A percentile compares a stretch with the other conserved stretches of the same genome.
Evolutionary conservation across 2,888 invertebrate genomes (phyloP).

Genomic region (Eupithecia exiguata): DNA sequence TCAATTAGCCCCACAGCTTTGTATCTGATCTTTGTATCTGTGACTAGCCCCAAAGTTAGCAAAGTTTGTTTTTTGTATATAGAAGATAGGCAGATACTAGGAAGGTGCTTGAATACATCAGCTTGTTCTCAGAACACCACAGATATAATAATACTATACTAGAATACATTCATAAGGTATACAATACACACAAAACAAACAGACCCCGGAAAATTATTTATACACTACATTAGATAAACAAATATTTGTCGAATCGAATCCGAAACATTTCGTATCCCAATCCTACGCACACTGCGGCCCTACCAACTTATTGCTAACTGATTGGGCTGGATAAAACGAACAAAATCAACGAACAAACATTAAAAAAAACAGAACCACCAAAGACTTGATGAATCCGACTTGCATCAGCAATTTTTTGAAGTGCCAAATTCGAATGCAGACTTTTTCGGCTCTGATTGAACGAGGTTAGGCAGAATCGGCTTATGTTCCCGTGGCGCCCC

Average conservation of each 20-base stretch:
- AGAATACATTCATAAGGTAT: not conserved
- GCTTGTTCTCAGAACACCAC: not conserved
- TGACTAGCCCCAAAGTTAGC: no score
- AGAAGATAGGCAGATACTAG: no score
- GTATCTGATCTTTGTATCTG: no score
- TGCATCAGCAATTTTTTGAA: conserved; percentile 10
- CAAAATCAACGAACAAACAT: conserved; percentile 2
- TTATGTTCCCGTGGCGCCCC: conserved; percentile 71
- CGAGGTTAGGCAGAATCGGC: conserved; percentile 78
- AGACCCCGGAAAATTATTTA: not conserved
- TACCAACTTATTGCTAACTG: not conserved
- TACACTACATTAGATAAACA: not conserved
- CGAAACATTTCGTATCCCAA: not conserved
- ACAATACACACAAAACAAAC: not conserved
- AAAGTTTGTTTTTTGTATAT: no score
- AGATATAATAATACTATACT: no score
- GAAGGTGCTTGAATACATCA: not conserved
- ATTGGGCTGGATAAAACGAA: no score
- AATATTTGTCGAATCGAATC: not conserved
- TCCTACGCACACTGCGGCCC: not conserved
- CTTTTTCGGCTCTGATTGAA: conserved; percentile 70
- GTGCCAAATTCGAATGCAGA: conserved; percentile 49
- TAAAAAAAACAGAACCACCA: not conserved
- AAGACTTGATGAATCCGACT: conserved; percentile 2
- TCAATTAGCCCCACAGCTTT: not conserved